Base-by-base conservation (phyloP, 2,113 vertebrate species). In the Forbesichthys agassizii region DNA sequence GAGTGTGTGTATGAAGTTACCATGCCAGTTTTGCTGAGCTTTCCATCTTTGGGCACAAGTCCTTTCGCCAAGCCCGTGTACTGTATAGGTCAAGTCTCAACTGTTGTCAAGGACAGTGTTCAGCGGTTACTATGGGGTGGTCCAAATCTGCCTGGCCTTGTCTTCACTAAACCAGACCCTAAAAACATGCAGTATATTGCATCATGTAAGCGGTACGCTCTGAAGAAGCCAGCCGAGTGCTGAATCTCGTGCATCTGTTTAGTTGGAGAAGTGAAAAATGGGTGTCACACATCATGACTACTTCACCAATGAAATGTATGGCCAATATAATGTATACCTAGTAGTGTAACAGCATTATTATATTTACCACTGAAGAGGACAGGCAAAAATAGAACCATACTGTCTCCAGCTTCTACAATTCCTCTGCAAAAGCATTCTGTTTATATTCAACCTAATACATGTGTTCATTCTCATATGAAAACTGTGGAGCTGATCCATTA, bases 221-320 rank as follows among this genome's bases (percentile, higher is more conserved):
- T 27, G 27, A 27, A 27, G 27, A 27, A 27, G 27, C 27, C 36
- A 42, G 36, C 36, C 4, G 5, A 63, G 27, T 94, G 92, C 7
- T 93, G 91, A 75, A 93, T 94, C 73, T 94, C 93, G 5, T 10
- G 86, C 83, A 71, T 93, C 94, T 61, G 49, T 27, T 13, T 11
- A 48, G 36, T 33, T 11, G 16, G 14, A 52, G 13, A 5, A 5
- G 47, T 52, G 52, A 3, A 1, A 2, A 11, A 20, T 51, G 42
- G 3, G 4, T 6, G 36, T 42, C 36, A 42, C 7, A 3, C 36
- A 6, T 42, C 36, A 42, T 42, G 36, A 0, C 36, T 42, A 42
- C 36, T 42, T 42, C 9, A 52, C 13, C 49, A 52, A 11, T 52
- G 9, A 52, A 52, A 52, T 52, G 4, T 14, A 14, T 52, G 10